A percentile compares a stretch with the other conserved stretches of the same genome.
These are phyloP conservation scores for Penaeus japonicus DNA, from an alignment of 1,140 invertebrate genomes.

Conservation along the genomic window DNA sequence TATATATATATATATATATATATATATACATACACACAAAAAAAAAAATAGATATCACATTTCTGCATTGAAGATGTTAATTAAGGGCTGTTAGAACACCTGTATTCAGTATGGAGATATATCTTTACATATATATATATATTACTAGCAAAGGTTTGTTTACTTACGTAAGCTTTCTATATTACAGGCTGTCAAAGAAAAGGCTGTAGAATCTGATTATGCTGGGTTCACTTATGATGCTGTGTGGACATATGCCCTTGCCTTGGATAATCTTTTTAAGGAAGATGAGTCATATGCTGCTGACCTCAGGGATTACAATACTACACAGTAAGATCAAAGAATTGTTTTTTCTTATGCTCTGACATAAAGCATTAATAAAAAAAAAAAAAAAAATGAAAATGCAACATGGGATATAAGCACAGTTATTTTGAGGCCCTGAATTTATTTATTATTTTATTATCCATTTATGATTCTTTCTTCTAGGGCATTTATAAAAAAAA, in stretches of 20 bases:
- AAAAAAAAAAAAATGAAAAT: neutral
- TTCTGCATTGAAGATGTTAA: no score
- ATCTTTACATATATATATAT: no score
- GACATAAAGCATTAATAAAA: neutral
- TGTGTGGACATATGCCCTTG: constrained; percentile 84
- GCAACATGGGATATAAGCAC: no score
- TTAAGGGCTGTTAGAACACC: no score
- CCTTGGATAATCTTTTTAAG: constrained; percentile 73
- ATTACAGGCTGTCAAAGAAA: neutral
- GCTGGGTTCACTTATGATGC: constrained; percentile 84
- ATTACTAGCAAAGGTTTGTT: neutral
- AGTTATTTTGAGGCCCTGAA: no score
- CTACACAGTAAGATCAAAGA: constrained; percentile 67
- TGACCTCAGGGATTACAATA: constrained; percentile 70
- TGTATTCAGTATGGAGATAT: no score
- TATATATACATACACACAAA: no score
- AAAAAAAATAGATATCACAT: no score
- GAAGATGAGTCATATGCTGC: constrained; percentile 70
- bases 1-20: no score
- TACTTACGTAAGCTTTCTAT: neutral
- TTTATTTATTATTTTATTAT: neutral
- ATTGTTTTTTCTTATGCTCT: neutral
- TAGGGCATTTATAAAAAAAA: constrained; percentile 66
- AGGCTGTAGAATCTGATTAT: constrained; percentile 68
- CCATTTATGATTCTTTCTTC: constrained; percentile 44